Percentiles rank a stretch among this genome's conserved stretches.
Evolutionary conservation across 2,113 vertebrate species (phyloP).

Genomic region (Bubalus kerabau): DNA sequence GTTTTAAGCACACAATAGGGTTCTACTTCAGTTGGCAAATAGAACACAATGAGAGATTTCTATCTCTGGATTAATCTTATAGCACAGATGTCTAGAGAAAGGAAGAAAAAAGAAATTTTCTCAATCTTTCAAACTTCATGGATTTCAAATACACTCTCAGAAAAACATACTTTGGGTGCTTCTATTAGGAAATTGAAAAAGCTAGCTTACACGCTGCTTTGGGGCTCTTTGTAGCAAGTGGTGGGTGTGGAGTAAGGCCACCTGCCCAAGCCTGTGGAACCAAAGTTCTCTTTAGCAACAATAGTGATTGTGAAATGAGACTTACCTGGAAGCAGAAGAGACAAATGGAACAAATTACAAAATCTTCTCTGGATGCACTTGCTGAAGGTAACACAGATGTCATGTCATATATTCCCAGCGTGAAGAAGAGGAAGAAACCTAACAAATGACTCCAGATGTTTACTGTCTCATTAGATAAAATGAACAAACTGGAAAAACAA

Average conservation of each 20-base stretch:
- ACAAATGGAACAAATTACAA: conserved; percentile 93
- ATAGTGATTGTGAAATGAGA: background rate
- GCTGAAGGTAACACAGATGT: conserved; percentile 86
- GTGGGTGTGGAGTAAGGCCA: background rate
- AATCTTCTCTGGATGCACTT: conserved; percentile 91
- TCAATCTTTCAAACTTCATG: background rate
- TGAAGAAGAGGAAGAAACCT: conserved; percentile 94
- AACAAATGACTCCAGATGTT: conserved; percentile 97
- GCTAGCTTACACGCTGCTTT: background rate
- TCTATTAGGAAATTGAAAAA: background rate
- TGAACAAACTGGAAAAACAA: conserved; percentile 86
- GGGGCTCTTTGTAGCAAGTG: background rate
- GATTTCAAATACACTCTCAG: conserved; percentile 3
- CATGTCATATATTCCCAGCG: conserved; percentile 92
- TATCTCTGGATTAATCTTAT: background rate
- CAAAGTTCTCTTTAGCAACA: background rate
- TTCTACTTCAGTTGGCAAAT: background rate
- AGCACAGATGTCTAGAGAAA: background rate
- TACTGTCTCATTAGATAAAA: conserved; percentile 94
- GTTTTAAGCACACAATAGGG: background rate
- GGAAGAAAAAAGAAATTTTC: background rate
- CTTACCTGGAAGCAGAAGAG: conserved; percentile 96
- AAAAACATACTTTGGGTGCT: background rate
- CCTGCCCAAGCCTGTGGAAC: background rate
- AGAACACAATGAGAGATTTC: background rate